A percentile compares a stretch with the other conserved stretches of the same genome.
Evolutionary conservation across 2,888 invertebrate species (phyloP).

Genomic region (Iphiclides podalirius): DNA sequence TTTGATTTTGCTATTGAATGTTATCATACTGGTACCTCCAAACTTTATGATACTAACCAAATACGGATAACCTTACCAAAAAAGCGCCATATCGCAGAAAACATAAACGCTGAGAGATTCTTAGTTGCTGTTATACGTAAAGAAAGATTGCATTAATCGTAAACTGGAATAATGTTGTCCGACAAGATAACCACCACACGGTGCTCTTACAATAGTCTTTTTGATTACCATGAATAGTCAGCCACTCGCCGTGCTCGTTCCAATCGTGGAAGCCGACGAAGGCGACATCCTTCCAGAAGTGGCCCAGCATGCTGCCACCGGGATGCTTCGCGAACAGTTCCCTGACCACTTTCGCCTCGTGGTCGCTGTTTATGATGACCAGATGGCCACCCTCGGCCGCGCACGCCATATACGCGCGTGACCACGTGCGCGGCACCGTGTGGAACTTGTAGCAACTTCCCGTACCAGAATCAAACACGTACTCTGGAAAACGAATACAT

Average conservation of each 20-base stretch:
- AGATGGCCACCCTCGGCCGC: conserved; percentile 48
- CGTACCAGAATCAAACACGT: conserved; percentile 38
- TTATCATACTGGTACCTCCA: too few species aligned
- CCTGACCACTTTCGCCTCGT: conserved; percentile 32
- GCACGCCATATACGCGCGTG: conserved; percentile 47
- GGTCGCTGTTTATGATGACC: conserved; percentile 45
- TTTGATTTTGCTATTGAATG: too few species aligned
- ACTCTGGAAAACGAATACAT: too few species aligned
- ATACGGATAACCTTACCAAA: too few species aligned
- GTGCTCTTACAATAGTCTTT: too few species aligned
- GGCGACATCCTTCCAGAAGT: conserved; percentile 35
- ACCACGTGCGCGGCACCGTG: conserved; percentile 39
- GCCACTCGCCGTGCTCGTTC: conserved; percentile 34
- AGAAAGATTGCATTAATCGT: too few species aligned
- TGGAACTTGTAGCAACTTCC: conserved; percentile 56
- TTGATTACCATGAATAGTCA: conserved; percentile 32
- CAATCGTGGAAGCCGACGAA: conserved; percentile 36
- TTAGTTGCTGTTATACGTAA: too few species aligned
- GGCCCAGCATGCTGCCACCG: conserved; percentile 29
- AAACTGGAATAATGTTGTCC: too few species aligned
- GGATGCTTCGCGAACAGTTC: conserved; percentile 34
- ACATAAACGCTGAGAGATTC: too few species aligned
- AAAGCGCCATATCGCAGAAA: too few species aligned
- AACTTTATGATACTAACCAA: too few species aligned
- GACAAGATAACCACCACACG: background rate